Evolutionary conservation across 2,113 vertebrate species (phyloP), one percentile per base, ranked within the genome.

Genomic region (Myotis yumanensis): DNA sequence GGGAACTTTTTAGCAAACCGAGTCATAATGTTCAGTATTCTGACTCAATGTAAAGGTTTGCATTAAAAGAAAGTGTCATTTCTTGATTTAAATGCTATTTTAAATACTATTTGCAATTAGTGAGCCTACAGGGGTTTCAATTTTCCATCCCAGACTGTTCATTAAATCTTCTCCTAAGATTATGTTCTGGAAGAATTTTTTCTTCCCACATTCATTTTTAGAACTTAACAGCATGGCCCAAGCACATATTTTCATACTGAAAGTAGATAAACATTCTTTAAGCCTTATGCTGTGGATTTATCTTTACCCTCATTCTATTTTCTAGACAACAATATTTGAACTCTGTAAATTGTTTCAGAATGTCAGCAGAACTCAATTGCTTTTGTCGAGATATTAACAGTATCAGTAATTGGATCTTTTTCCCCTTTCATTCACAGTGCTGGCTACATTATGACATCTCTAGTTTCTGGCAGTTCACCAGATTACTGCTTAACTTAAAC

Each of bases 321-420:
- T 96, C 51, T 43, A 84, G 80, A 89, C 75, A 84, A 92, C 81
- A 96, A 66, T 97, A 89, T 96, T 96, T 96, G 94, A 96, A 88
- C 86, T 89, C 52, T 16, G 52, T 84, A 97, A 96, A 96, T 97
- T 95, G 75, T 96, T 96, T 96, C 86, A 95, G 83, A 95, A 89
- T 95, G 69, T 89, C 62, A 96, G 62, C 62, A 90, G 73, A 95
- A 95, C 40, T 83, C 89, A 95, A 96, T 96, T 95, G 92, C 89
- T 95, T 97, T 95, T 93, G 88, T 96, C 79, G 89, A 95, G 91
- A 66, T 95, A 94, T 96, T 97, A 95, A 86, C 69, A 68, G 48
- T 94, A 97, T 96, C 97, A 90, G 35, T 96, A 97, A 97, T 95
- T 96, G 80, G 95, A 97, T 97, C 93, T 94, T 92, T 81, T 43